Percentiles rank a stretch among this genome's conserved stretches.
Conservation (phyloP, 2,888 invertebrate species). For the Agonopterix alstromeriana region DNA sequence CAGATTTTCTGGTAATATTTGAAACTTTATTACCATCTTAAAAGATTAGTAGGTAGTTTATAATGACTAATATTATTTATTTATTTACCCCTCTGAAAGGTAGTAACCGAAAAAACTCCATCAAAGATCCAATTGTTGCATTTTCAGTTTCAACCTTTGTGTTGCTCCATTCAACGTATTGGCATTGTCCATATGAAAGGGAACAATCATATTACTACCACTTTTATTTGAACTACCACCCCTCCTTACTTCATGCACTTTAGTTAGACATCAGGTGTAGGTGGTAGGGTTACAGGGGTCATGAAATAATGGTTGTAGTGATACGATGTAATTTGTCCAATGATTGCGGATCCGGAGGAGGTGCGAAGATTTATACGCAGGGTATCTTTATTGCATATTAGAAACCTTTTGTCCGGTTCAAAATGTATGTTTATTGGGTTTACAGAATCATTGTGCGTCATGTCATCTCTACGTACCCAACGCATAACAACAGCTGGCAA, state of each 20-base stretch:
- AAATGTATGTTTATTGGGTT: not conserved
- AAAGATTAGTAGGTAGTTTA: no score
- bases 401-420: constrained; percentile 10
- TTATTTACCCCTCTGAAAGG: no score
- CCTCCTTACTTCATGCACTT: not conserved
- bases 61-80: no score
- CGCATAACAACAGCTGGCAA: no score
- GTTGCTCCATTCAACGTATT: constrained; percentile 21
- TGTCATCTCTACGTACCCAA: not conserved
- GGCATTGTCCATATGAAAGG: constrained; percentile 27
- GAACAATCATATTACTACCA: constrained; percentile 21
- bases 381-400: constrained; percentile 14
- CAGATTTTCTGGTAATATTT: no score
- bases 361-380: constrained; percentile 17
- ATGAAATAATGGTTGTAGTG: constrained; percentile 5
- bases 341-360: constrained; percentile 14
- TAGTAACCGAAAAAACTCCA: not conserved
- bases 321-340: constrained; percentile 19
- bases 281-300: no score
- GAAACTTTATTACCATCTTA: no score
- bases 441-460: not conserved
- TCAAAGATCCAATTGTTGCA: constrained; percentile 8
- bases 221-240: constrained; percentile 13
- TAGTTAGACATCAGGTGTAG: no score
- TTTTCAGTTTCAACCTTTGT: constrained; percentile 22